phyloP scores from a whole-genome alignment of 53 echinoderm and acorn worm species.

The Patiria pectinifera region DNA sequence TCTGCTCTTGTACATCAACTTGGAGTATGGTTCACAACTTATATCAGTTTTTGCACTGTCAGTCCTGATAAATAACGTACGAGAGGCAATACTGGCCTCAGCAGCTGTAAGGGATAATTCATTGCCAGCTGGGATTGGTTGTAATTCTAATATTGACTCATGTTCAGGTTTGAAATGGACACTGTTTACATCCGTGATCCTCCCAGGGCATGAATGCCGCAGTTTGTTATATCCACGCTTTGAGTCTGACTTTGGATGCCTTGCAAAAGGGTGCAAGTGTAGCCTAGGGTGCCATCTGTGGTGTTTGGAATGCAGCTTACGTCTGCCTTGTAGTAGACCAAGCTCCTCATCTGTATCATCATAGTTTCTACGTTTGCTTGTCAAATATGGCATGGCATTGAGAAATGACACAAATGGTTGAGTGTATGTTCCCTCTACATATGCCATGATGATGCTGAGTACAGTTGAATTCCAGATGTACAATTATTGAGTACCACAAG shows the following conservation, averaged over 20 bases:
- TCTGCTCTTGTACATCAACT: not conserved
- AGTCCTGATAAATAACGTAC: not conserved
- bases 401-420: constrained; percentile 28
- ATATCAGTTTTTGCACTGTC: not conserved
- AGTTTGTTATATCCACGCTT: constrained; percentile 9
- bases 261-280: not conserved
- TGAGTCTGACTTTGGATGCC: not conserved
- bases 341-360: constrained; percentile 2
- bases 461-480: not conserved
- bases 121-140: not conserved
- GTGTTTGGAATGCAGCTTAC: not conserved
- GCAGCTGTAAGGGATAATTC: not conserved
- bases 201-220: constrained; percentile 45
- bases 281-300: constrained; percentile 17
- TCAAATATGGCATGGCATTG: constrained; percentile 30
- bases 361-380: not conserved
- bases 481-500: not conserved
- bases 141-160: constrained; percentile 9
- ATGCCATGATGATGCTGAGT: constrained; percentile 13
- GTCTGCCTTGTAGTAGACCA: not conserved
- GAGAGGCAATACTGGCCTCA: not conserved
- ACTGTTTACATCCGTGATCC: constrained; percentile 4
- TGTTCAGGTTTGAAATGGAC: not conserved
- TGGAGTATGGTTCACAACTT: not conserved
- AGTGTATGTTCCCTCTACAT: constrained; percentile 45